Base-by-base conservation (phyloP, 1,140 invertebrate species). In the Galleria mellonella region DNA sequence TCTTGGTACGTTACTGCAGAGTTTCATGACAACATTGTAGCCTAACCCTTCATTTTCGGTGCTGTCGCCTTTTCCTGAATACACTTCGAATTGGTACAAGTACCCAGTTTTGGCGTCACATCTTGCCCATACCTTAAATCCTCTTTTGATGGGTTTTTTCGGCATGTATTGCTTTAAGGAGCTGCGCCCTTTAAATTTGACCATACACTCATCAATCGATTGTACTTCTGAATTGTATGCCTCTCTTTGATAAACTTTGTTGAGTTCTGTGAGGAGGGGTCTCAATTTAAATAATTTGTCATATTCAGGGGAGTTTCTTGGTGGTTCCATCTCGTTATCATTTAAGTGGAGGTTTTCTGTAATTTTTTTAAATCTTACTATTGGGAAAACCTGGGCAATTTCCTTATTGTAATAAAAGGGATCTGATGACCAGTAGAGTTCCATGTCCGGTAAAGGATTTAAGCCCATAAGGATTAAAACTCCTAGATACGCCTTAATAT, bases 111-210 rank as follows among this genome's bases (percentile, higher is more conserved):
- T 33, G 17, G 47, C 38, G 30, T 55, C 55, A 13, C 50, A 49
- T 27, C 46, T 38, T 9, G 51, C 49, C 63, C 57, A 67, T 6
- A 54, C 39, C 32, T 57, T 62, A 39, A 54, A 64, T 4, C 63
- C 60, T 28, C 41, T 67, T n/a, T n/a, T 67, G 13, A 61, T 52
- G 9, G 61, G 50, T 33, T 65, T 69, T 23, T 53, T 50, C 12
- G 56, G 58, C 47, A 66, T 55, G 44, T 68, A 71, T 50, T 67
- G 68, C 33, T 69, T 64, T 48, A 72, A 40, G 6, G 51, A 43
- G 31, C 47, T 41, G 31, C 47, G 37, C 17, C 62, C 62, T 51
- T 66, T 69, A 51, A 69, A 72, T 47, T 64, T 67, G 4, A 69
- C 60, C 62, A 72, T 72, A 44, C 17, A 23, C 17, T 23, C 17